A percentile compares a stretch with the other conserved stretches of the same genome.
Conservation (phyloP, 2,888 invertebrate genomes). For the Tenodera sinensis region DNA sequence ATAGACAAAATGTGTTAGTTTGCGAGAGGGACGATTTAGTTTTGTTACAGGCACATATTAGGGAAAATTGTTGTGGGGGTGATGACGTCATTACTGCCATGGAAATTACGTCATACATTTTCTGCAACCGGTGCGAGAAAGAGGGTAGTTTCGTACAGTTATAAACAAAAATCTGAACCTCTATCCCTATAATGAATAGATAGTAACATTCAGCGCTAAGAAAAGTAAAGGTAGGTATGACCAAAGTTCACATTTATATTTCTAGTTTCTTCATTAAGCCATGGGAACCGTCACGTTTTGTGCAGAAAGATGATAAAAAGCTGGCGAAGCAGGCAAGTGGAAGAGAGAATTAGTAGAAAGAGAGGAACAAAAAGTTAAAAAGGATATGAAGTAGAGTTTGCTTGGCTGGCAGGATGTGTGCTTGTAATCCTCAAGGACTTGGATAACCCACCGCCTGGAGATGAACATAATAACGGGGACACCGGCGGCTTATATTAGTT, state of each 20-base stretch:
- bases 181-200: too few species aligned
- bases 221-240: background rate
- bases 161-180: too few species aligned
- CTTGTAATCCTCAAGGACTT: background rate
- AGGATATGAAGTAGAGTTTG: background rate
- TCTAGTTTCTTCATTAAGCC: background rate
- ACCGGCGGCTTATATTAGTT: too few species aligned
- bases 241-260: background rate
- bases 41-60: too few species aligned
- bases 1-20: too few species aligned
- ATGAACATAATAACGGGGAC: background rate
- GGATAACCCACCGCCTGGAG: background rate
- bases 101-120: too few species aligned
- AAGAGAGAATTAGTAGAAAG: background rate
- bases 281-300: background rate
- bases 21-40: too few species aligned
- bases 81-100: too few species aligned
- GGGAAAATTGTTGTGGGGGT: too few species aligned
- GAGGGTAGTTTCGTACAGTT: too few species aligned
- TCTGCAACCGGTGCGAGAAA: too few species aligned
- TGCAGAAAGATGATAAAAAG: background rate
- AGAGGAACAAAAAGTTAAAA: background rate
- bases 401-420: background rate
- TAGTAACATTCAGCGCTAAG: background rate
- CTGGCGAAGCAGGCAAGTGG: background rate